phyloP scores from a whole-genome alignment of 2,888 invertebrate genomes.

The Osedax frankpressi region DNA sequence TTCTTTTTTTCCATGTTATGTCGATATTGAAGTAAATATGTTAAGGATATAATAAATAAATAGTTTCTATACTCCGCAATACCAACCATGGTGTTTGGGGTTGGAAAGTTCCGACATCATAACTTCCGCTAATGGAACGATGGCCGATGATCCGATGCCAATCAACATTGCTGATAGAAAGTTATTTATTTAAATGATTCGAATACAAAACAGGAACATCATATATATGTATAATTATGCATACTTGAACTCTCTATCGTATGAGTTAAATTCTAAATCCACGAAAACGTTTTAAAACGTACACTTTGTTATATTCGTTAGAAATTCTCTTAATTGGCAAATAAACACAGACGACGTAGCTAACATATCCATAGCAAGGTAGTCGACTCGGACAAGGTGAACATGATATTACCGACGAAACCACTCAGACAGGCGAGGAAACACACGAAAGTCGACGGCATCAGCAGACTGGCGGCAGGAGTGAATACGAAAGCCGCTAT shows the following conservation, averaged over 20 bases:
- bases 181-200: no score
- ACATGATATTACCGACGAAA: background rate
- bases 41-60: no score
- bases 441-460: background rate
- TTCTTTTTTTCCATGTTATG: no score
- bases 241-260: no score
- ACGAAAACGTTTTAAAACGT: no score
- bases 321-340: no score
- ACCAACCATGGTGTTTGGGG: background rate
- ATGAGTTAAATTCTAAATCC: no score
- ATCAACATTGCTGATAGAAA: background rate
- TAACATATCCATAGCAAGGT: constrained; percentile 6
- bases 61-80: no score
- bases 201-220: no score
- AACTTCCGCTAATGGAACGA: background rate
- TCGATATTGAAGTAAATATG: no score
- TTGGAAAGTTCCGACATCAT: background rate
- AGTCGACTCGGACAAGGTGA: background rate
- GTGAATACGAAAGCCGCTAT: background rate
- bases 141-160: background rate
- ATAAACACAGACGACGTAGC: background rate
- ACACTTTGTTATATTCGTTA: no score
- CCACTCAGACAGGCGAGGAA: background rate
- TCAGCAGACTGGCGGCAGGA: background rate
- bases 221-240: no score